Base-by-base conservation (phyloP, 1,140 invertebrate genomes). In the Himalopsyche phryganea region DNA sequence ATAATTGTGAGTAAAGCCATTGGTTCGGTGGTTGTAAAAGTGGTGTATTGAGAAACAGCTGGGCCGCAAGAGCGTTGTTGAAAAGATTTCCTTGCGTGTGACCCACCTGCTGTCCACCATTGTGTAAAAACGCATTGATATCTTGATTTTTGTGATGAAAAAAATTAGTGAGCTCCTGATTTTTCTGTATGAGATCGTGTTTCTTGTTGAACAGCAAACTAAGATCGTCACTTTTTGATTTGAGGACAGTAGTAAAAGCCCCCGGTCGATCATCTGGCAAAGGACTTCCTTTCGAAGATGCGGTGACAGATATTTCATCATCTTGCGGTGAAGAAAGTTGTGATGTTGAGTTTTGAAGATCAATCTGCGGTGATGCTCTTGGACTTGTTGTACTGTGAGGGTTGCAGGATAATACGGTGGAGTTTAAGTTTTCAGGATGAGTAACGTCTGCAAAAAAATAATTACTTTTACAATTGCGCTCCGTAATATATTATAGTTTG, bases 1-100 rank as follows among this genome's bases (percentile, higher is more conserved):
- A 87, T 1, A 88, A 74, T 65, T 87, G 85, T 0, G 84, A 85
- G 67, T 88, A 88, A 0, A 88, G 71, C 85, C 85, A 88, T 50
- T 86, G 85, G 28, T 84, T 84, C 1, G 85, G 84, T 2, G 85
- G 84, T n/a, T 85, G 84, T 35, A 87, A 66, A 6, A 88, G 71
- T 0, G 86, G 85, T 2, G 84, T 81, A 66, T 87, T 87, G 18
- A 88, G 71, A 66, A 88, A 87, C 35, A 88, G 71, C 69, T 85
- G 84, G 3, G 84, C 84, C 5, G 85, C 85, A 65, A 86, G 67
- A 18, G 84, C 85, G 46, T 83, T 85, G 66, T 85, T 85, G 69
- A 86, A 85, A 7, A 83, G 71, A 58, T 77, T 78, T 1, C 74
- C 72, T 19, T 68, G 56, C 1, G 77, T 74, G 32, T 76, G 68